Percentiles rank a stretch among this genome's conserved stretches.
phyloP scores from a whole-genome alignment of 2,888 invertebrate genomes.

The Meta bourneti region DNA sequence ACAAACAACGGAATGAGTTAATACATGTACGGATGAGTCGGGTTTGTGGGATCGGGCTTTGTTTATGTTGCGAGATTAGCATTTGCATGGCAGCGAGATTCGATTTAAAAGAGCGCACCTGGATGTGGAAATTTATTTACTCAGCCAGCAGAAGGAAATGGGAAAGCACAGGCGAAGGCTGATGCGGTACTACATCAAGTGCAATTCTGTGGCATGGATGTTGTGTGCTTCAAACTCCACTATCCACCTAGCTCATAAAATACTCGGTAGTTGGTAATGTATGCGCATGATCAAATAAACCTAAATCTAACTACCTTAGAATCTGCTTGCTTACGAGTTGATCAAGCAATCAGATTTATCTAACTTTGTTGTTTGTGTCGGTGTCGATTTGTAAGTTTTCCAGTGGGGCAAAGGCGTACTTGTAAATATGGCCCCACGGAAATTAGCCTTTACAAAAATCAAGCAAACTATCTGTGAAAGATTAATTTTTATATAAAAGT shows the following conservation, averaged over 20 bases:
- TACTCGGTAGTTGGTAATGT: neutral
- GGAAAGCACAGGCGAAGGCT: neutral
- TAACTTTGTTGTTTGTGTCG: too few species aligned
- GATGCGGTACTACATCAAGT: neutral
- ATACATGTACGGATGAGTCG: conserved; percentile 32
- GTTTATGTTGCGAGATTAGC: conserved; percentile 26
- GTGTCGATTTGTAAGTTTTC: too few species aligned
- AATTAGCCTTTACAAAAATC: too few species aligned
- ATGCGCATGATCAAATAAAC: neutral
- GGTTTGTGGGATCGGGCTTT: neutral
- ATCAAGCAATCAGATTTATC: neutral
- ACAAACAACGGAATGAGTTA: conserved; percentile 36
- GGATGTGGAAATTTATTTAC: conserved; percentile 26
- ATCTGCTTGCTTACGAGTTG: neutral
- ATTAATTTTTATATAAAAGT: too few species aligned
- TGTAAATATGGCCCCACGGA: too few species aligned
- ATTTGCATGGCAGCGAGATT: neutral
- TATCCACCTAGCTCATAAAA: neutral
- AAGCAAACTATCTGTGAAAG: too few species aligned
- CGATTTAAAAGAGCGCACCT: neutral
- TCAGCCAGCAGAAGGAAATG: conserved; percentile 18
- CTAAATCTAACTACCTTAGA: neutral
- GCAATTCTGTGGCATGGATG: neutral
- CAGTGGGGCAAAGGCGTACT: too few species aligned
- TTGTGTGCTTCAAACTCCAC: too few species aligned